These are phyloP conservation scores for Heloderma charlesbogerti DNA, from an alignment of 2,113 vertebrate species.

Conservation along the genomic window DNA sequence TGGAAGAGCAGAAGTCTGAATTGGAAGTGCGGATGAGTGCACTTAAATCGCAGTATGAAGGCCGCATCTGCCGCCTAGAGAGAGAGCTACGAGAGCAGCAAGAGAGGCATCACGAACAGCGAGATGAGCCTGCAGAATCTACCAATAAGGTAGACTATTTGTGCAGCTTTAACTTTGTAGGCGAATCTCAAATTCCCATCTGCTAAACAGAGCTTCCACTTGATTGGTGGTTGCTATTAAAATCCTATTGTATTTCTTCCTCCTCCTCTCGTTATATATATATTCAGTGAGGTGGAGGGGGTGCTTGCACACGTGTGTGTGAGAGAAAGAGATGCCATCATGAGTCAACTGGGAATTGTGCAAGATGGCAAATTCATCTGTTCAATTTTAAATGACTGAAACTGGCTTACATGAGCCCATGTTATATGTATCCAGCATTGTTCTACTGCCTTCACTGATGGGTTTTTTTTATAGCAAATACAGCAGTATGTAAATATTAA, in stretches of 20 bases:
- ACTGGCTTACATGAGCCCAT: not conserved
- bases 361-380: not conserved
- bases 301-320: not conserved
- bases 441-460: not conserved
- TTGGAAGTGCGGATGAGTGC: slow-evolving; percentile 93
- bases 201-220: not conserved
- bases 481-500: no score
- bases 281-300: no score
- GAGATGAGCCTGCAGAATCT: slow-evolving; percentile 91
- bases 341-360: not conserved
- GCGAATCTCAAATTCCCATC: not conserved
- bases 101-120: slow-evolving; percentile 92
- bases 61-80: slow-evolving; percentile 92
- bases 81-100: slow-evolving; percentile 94
- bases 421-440: not conserved
- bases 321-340: not conserved
- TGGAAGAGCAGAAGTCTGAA: slow-evolving; percentile 91
- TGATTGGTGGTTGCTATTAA: not conserved
- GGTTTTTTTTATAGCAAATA: not conserved
- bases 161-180: not conserved
- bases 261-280: not conserved
- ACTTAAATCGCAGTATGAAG: slow-evolving; percentile 95
- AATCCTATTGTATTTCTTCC: not conserved
- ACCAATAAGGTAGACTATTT: slow-evolving; percentile 85
- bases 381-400: not conserved